These are phyloP conservation scores for Lepidostoma basale DNA, from an alignment of 1,140 invertebrate genomes.

Conservation along the genomic window DNA sequence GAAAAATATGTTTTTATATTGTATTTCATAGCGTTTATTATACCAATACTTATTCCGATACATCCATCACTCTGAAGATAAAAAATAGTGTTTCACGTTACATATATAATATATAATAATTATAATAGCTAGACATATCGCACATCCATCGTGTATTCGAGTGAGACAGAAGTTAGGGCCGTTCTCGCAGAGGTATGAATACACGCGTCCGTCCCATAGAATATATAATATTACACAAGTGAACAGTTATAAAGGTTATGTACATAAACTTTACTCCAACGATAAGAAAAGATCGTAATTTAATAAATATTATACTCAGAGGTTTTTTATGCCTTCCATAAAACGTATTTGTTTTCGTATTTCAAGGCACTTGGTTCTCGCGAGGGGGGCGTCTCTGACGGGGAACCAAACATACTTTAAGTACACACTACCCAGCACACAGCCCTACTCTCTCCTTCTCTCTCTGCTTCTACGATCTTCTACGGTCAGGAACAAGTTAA, in stretches of 20 bases:
- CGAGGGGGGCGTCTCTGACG: slow-evolving; percentile 39
- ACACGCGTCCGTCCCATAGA: not conserved
- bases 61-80: slow-evolving; percentile 18
- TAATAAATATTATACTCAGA: slow-evolving; percentile 33
- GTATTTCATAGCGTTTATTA: slow-evolving; percentile 22
- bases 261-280: slow-evolving; percentile 26
- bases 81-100: slow-evolving; percentile 24
- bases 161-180: too few relatives aligned
- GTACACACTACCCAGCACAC: too few relatives aligned
- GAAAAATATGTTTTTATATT: slow-evolving; percentile 26
- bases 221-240: slow-evolving; percentile 8
- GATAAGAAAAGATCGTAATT: slow-evolving; percentile 28
- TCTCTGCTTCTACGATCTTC: too few relatives aligned
- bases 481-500: too few relatives aligned
- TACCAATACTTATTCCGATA: slow-evolving; percentile 16
- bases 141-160: slow-evolving; percentile 18
- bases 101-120: not conserved
- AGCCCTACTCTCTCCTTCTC: too few relatives aligned
- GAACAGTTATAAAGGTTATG: slow-evolving; percentile 18
- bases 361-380: slow-evolving; percentile 38
- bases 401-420: too few relatives aligned
- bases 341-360: slow-evolving; percentile 30
- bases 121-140: slow-evolving; percentile 3
- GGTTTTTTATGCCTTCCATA: slow-evolving; percentile 24
- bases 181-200: slow-evolving; percentile 8